phyloP scores from a whole-genome alignment of 2,113 vertebrate species.

The Podocnemis expansa region DNA sequence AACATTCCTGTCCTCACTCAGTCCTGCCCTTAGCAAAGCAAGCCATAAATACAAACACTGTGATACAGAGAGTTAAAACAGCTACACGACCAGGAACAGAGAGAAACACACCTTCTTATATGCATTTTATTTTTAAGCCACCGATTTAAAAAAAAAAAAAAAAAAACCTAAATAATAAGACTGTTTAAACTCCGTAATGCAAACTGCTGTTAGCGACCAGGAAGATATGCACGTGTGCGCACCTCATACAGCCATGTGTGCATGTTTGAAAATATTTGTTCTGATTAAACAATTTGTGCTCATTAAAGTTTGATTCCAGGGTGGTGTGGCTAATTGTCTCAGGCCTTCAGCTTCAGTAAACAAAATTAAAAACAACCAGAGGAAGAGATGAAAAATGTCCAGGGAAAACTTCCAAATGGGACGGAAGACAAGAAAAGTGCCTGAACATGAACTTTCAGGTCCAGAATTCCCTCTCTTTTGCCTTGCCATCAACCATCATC shows the following conservation, averaged over 20 bases:
- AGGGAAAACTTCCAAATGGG: slow-evolving; percentile 70
- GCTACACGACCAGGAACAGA: neutral
- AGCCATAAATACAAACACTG: neutral
- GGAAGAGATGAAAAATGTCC: slow-evolving; percentile 66
- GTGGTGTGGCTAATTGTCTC: slow-evolving; percentile 60
- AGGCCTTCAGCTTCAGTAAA: slow-evolving; percentile 62
- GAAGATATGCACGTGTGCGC: neutral
- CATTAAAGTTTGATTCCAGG: slow-evolving; percentile 62
- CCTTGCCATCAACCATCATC: slow-evolving; percentile 28
- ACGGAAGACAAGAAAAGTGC: slow-evolving; percentile 35
- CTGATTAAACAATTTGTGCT: too few species aligned
- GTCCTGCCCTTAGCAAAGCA: fast-evolving
- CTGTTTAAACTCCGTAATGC: neutral
- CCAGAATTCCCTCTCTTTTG: slow-evolving; percentile 29
- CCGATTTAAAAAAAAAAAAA: neutral
- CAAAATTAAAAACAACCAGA: slow-evolving; percentile 65
- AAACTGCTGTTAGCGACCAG: slow-evolving; percentile 14
- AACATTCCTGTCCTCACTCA: neutral
- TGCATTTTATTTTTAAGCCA: neutral
- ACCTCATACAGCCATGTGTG: neutral
- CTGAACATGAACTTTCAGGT: slow-evolving; percentile 52
- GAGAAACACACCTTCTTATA: neutral
- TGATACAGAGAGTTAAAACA: neutral
- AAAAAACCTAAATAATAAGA: neutral
- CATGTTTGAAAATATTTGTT: slow-evolving; percentile 34